These are phyloP conservation scores for Ips nitidus DNA, from an alignment of 1,140 invertebrate genomes.

Conservation along the genomic window DNA sequence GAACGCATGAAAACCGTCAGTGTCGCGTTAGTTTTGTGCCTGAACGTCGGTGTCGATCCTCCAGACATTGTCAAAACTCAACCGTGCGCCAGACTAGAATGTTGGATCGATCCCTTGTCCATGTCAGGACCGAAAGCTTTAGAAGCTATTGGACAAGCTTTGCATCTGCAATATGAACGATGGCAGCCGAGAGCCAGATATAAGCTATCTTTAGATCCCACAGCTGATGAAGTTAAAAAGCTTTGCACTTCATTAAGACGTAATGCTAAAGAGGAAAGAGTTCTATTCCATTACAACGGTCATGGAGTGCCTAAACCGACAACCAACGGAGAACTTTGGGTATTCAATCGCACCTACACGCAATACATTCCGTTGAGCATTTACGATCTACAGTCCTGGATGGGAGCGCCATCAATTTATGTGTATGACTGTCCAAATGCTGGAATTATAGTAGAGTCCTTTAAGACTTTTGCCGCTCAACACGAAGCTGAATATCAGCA, in stretches of 20 bases:
- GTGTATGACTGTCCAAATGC: conserved; percentile 99
- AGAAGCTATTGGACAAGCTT: conserved; percentile 85
- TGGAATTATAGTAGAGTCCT: conserved; percentile 92
- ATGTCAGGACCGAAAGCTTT: conserved; percentile 91
- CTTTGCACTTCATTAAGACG: conserved; percentile 91
- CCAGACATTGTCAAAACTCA: conserved; percentile 97
- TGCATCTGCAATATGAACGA: conserved; percentile 96
- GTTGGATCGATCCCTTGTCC: conserved; percentile 92
- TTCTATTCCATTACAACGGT: conserved; percentile 99
- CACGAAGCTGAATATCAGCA: conserved; percentile 77
- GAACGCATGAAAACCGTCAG: conserved; percentile 99
- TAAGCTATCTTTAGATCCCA: conserved; percentile 89
- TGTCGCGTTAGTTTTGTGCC: conserved; percentile 94
- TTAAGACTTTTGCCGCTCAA: conserved; percentile 88
- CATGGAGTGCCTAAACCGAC: conserved; percentile 99
- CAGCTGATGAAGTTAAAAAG: conserved; percentile 97
- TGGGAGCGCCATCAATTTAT: conserved; percentile 98
- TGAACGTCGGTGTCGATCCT: conserved; percentile 98
- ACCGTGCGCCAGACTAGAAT: conserved; percentile 93
- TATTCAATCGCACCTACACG: conserved; percentile 97
- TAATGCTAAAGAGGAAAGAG: conserved; percentile 98
- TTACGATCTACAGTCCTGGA: conserved; percentile 98
- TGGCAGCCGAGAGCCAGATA: conserved; percentile 89
- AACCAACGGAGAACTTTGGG: conserved; percentile 98
- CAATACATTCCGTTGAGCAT: conserved; percentile 99